Base-by-base conservation (phyloP, 2,888 invertebrate genomes). In the Clusia tigrina region DNA sequence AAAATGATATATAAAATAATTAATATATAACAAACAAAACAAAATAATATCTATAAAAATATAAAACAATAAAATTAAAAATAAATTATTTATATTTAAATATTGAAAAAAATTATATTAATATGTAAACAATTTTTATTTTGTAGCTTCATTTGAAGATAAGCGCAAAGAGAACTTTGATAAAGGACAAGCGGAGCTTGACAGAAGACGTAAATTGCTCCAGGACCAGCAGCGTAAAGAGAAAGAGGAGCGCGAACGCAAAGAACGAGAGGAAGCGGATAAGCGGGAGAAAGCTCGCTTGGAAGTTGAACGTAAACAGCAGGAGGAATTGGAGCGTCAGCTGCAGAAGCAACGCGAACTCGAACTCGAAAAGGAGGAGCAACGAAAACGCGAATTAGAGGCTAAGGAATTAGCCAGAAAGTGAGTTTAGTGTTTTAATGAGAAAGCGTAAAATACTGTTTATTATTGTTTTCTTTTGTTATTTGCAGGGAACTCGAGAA, bases 121-220 rank as follows among this genome's bases (percentile, higher is more conserved):
- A 24, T 55, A 23, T 52, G 42, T 57, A 52, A 38, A 59, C 62
- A 46, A 55, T 60, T 58, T 60, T 32, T 17, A 12, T 65, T 60
- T 74, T 80, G 1, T 67, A 87, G 89, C 88, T 65, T 90, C 95
- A 0, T 98, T 98, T 84, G 98, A 99, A 80, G 99, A 99, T 80
- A 94, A 95, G 77, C 87, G 99, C 2, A 91, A 95, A 79, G 97
- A 98, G 85, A 99, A 99, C 85, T 96, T 95, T 85, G 98, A 97
- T 69, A 93, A 97, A 70, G 99, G 99, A 0, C 98, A 99, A 81
- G 98, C 97, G 0, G 98, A 98, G 84, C 83, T 99, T 63, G 98
- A 99, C 79, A 85, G 96, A 32, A 85, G 98, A 51, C 86, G 98
- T 25, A 93, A 94, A 73, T 88, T 95, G 54, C 85, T 98, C n/a